These are phyloP conservation scores for Atrina japonica DNA, from an alignment of 2,888 invertebrate genomes.

Conservation along the genomic window DNA sequence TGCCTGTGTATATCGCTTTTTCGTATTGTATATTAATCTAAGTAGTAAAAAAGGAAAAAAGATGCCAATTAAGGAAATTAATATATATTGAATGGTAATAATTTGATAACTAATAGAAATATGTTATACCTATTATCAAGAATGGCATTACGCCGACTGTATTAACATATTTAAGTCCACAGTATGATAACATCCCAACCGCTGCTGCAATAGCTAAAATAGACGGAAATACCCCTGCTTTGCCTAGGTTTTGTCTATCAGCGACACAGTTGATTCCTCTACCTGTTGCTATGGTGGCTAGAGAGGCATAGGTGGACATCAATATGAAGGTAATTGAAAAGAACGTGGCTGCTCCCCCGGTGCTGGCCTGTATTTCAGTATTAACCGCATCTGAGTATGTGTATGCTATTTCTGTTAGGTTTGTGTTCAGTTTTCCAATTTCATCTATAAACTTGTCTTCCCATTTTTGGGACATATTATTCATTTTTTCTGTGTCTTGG, in stretches of 20 bases:
- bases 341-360: constrained; percentile 41
- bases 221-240: constrained; percentile 58
- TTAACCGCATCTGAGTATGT: constrained; percentile 46
- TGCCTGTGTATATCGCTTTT: no score
- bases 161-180: constrained; percentile 59
- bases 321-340: constrained; percentile 48
- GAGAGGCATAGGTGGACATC: constrained; percentile 51
- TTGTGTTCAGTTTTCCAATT: constrained; percentile 27
- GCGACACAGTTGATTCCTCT: constrained; percentile 31
- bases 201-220: constrained; percentile 60
- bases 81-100: neutral
- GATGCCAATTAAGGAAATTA: neutral
- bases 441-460: constrained; percentile 34
- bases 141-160: constrained; percentile 66
- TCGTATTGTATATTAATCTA: no score
- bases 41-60: no score
- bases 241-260: constrained; percentile 43
- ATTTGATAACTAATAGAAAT: constrained; percentile 1
- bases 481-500: constrained; percentile 23
- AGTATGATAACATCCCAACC: constrained; percentile 59
- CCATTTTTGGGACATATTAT: constrained; percentile 33
- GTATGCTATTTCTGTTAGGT: constrained; percentile 40
- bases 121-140: constrained; percentile 64
- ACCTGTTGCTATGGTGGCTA: constrained; percentile 47
- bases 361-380: constrained; percentile 45